Evolutionary conservation across 2,888 invertebrate genomes (phyloP).

Genomic region (Erannis defoliaria): DNA sequence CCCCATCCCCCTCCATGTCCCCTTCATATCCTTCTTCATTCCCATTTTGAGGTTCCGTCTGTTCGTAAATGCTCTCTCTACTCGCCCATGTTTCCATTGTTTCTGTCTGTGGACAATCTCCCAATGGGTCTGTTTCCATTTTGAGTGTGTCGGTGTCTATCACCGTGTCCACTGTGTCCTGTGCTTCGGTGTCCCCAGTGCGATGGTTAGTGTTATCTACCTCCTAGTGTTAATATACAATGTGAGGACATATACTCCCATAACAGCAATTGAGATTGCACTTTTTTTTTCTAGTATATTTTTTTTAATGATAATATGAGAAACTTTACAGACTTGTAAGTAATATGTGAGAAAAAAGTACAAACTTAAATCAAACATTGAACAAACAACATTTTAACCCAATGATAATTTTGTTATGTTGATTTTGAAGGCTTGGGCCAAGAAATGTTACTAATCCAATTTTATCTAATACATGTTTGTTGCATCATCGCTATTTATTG

Average conservation of each 20-base stretch:
- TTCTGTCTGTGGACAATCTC: constrained; percentile 74
- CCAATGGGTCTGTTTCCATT: constrained; percentile 55
- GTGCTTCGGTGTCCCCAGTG: constrained; percentile 41
- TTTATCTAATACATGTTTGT: no score
- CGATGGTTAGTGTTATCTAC: constrained; percentile 64
- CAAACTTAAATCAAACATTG: constrained; percentile 30
- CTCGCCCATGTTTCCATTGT: constrained; percentile 50
- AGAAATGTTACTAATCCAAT: no score
- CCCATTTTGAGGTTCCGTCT: constrained; percentile 61
- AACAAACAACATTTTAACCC: background rate
- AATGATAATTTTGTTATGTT: no score
- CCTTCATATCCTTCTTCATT: constrained; percentile 90
- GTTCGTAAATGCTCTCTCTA: constrained; percentile 53
- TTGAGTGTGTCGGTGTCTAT: constrained; percentile 40
- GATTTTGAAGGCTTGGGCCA: background rate
- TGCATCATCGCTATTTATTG: no score
- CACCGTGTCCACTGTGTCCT: constrained; percentile 38
- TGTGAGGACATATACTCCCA: constrained; percentile 45
- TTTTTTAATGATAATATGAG: background rate
- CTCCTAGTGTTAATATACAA: constrained; percentile 74
- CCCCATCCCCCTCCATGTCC: constrained; percentile 88
- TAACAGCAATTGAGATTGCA: constrained; percentile 25
- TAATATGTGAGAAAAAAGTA: constrained; percentile 6
- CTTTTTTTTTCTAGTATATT: constrained; percentile 8
- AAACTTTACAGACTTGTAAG: background rate